These are phyloP conservation scores for Deilephila elpenor DNA, from an alignment of 2,888 invertebrate genomes.

Conservation along the genomic window DNA sequence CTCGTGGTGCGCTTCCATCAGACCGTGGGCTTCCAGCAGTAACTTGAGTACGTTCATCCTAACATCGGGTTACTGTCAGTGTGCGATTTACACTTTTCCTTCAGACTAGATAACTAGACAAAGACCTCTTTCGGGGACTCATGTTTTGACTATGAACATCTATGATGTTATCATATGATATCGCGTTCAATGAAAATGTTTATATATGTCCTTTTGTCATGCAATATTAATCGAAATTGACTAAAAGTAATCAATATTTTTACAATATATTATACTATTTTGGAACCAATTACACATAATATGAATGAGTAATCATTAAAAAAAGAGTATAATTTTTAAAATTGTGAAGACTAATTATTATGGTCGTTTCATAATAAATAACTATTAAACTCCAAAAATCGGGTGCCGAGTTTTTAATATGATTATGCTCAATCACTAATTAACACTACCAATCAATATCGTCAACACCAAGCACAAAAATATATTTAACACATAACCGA, in stretches of 20 bases:
- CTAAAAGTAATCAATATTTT: neutral
- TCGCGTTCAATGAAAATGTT: neutral
- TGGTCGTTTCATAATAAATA: too few relatives aligned
- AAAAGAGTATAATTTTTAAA: too few relatives aligned
- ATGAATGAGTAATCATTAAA: too few relatives aligned
- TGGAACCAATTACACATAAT: too few relatives aligned
- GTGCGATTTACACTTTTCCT: neutral
- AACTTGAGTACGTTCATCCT: conserved; percentile 37
- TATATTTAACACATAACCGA: neutral
- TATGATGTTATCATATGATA: neutral
- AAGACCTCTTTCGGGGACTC: neutral
- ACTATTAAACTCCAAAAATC: too few relatives aligned
- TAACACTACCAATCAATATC: too few relatives aligned
- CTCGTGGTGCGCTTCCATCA: conserved; percentile 39
- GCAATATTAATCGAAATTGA: too few relatives aligned
- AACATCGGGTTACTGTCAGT: conserved; percentile 17
- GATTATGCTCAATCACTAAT: too few relatives aligned
- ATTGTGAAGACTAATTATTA: too few relatives aligned
- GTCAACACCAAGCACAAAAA: too few relatives aligned
- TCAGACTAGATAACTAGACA: neutral
- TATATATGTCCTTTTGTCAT: too few relatives aligned
- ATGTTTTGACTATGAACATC: neutral
- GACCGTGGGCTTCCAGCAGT: conserved; percentile 52
- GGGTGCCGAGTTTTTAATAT: too few relatives aligned
- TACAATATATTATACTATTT: neutral